Conservation (phyloP, 2,888 invertebrate species). For the Melinaea marsaeus region DNA sequence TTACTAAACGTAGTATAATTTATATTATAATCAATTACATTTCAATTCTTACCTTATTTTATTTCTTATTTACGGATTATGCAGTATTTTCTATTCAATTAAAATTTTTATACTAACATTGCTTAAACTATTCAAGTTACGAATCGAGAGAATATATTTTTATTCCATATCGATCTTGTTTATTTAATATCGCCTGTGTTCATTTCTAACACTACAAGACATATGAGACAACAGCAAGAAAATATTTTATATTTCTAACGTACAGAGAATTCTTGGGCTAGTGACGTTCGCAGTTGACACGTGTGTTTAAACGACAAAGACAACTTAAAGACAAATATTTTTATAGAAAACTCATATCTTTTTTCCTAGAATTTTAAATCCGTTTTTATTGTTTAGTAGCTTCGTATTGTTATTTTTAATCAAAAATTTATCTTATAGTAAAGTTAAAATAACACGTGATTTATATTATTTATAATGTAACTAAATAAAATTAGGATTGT, state of each 20-base stretch:
- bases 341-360: slow-evolving; percentile 11
- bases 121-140: too few species aligned
- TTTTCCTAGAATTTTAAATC: background rate
- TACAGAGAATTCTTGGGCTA: slow-evolving; percentile 5
- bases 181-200: background rate
- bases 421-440: too few species aligned
- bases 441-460: background rate
- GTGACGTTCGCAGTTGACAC: slow-evolving; percentile 20
- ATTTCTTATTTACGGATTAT: too few species aligned
- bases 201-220: slow-evolving; percentile 5
- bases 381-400: background rate
- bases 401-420: background rate
- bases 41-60: too few species aligned
- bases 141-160: background rate
- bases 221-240: slow-evolving; percentile 3
- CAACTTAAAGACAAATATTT: slow-evolving; percentile 24
- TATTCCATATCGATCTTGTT: background rate
- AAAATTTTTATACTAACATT: too few species aligned
- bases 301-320: slow-evolving; percentile 21
- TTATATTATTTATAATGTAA: background rate
- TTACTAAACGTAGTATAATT: background rate
- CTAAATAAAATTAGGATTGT: background rate
- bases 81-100: too few species aligned
- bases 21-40: too few species aligned
- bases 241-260: slow-evolving; percentile 4